Evolutionary conservation across 2,888 invertebrate genomes (phyloP).

Genomic region (Liodrosophila aerea): DNA sequence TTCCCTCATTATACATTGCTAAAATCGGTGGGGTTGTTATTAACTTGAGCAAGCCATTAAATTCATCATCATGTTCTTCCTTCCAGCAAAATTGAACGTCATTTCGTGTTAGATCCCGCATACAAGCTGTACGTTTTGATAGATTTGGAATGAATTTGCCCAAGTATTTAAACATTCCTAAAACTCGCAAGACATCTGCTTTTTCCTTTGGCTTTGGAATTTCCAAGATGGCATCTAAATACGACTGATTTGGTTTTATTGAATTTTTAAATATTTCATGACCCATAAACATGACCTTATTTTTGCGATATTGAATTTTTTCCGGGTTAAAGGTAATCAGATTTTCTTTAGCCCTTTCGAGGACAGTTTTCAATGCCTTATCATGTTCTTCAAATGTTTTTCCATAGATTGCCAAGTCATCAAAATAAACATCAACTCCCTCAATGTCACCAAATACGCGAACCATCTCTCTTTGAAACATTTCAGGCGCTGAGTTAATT

Average conservation of each 20-base stretch:
- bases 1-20: no score
- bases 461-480: slow-evolving; percentile 70
- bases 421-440: slow-evolving; percentile 7
- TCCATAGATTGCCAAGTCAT: slow-evolving; percentile 47
- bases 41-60: slow-evolving; percentile 3
- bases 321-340: slow-evolving; percentile 46
- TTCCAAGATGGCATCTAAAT: slow-evolving; percentile 36
- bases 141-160: slow-evolving; percentile 47
- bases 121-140: slow-evolving; percentile 3
- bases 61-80: slow-evolving; percentile 28
- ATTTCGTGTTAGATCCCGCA: slow-evolving; percentile 27
- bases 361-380: slow-evolving; percentile 12
- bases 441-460: slow-evolving; percentile 72
- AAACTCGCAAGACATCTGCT: slow-evolving; percentile 27
- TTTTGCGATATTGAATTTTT: slow-evolving; percentile 53
- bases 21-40: no score
- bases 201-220: slow-evolving; percentile 25
- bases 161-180: slow-evolving; percentile 46
- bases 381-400: slow-evolving; percentile 38
- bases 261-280: slow-evolving; percentile 41
- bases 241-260: no score
- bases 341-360: slow-evolving; percentile 20
- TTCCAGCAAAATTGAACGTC: slow-evolving; percentile 36
- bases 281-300: slow-evolving; percentile 56
- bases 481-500: slow-evolving; percentile 68